phyloP scores from a whole-genome alignment of 1,140 invertebrate genomes.

The Armadillidium nasatum region DNA sequence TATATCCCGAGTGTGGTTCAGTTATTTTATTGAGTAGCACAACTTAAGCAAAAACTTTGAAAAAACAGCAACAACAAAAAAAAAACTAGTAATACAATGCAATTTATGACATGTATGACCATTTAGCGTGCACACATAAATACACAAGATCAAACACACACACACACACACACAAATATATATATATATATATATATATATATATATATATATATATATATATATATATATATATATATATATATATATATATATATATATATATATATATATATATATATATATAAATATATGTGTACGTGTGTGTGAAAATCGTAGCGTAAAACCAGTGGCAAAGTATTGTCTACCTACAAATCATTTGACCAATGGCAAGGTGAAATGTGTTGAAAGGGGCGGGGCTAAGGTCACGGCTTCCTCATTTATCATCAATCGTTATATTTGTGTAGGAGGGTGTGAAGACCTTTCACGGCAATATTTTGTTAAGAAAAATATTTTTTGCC shows the following conservation, averaged over 20 bases:
- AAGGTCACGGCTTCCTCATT: background rate
- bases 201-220: constrained; percentile 7
- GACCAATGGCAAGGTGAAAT: constrained; percentile 11
- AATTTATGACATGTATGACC: no score
- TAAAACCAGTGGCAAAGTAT: constrained; percentile 10
- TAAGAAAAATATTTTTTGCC: no score
- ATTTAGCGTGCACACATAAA: no score
- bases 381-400: constrained; percentile 9
- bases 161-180: no score
- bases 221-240: constrained; percentile 15
- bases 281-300: background rate
- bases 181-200: no score
- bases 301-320: background rate
- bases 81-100: no score
- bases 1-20: no score
- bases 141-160: no score
- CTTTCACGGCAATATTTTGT: no score
- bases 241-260: background rate
- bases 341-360: constrained; percentile 4
- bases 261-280: background rate
- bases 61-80: no score
- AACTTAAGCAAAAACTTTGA: no score
- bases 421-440: background rate
- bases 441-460: background rate
- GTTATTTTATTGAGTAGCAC: no score